Percentiles rank a stretch among this genome's conserved stretches.
Conservation (phyloP, 2,888 invertebrate genomes). For the Bursaphelenchus okinawaensis region DNA sequence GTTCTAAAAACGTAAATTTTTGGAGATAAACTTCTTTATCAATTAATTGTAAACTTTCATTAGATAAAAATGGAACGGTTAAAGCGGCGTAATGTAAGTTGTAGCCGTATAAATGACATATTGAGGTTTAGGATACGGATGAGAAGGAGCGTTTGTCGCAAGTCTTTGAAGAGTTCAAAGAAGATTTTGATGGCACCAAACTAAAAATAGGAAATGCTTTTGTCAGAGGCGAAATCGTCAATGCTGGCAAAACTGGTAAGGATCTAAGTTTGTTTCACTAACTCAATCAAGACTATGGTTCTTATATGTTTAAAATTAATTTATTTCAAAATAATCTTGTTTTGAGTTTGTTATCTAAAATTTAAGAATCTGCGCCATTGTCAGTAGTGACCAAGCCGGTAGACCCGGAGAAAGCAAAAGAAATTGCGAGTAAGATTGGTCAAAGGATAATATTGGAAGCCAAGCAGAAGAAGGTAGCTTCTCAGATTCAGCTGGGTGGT, state of each 20-base stretch:
- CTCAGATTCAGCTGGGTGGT: neutral
- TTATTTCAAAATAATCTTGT: slow-evolving; percentile 2
- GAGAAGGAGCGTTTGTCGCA: slow-evolving; percentile 27
- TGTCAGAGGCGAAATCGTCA: slow-evolving; percentile 92
- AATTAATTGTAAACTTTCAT: no score
- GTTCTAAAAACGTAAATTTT: no score
- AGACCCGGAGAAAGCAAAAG: slow-evolving; percentile 45
- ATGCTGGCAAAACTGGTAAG: slow-evolving; percentile 39
- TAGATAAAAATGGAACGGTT: no score
- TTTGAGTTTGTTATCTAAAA: slow-evolving; percentile 28
- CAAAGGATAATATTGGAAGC: slow-evolving; percentile 45
- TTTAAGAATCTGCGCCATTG: slow-evolving; percentile 16
- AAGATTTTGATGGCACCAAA: slow-evolving; percentile 24
- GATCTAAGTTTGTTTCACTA: no score
- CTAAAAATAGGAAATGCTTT: slow-evolving; percentile 70
- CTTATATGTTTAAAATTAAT: neutral
- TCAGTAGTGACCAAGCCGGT: slow-evolving; percentile 15
- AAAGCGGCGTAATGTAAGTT: slow-evolving; percentile 1
- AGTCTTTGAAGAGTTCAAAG: slow-evolving; percentile 28
- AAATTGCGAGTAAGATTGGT: slow-evolving; percentile 48
- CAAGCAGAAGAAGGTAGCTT: slow-evolving; percentile 32
- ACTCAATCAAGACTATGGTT: no score
- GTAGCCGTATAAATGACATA: neutral
- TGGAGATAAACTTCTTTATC: no score
- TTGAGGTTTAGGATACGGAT: slow-evolving; percentile 21